Conservation (phyloP, 2,113 vertebrate species). For the Oncorhynchus masou region DNA sequence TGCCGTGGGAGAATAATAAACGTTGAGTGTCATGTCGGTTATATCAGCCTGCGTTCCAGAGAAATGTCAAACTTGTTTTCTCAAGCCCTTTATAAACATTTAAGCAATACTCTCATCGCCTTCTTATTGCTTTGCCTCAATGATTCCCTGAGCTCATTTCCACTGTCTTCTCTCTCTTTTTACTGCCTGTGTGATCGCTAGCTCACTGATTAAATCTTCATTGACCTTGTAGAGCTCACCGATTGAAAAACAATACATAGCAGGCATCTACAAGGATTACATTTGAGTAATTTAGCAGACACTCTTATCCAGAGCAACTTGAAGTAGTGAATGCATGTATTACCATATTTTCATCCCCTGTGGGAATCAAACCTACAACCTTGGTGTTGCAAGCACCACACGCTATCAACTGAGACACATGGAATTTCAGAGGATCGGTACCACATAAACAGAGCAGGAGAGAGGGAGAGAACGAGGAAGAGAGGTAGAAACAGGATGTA, state of each 20-base stretch:
- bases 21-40: background rate
- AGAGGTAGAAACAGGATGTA: slow-evolving; percentile 20
- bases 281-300: no score
- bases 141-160: slow-evolving; percentile 16
- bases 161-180: background rate
- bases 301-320: no score
- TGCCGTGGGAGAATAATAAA: background rate
- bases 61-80: slow-evolving; percentile 14
- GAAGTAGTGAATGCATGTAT: no score
- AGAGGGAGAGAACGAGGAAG: background rate
- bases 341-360: no score
- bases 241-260: slow-evolving; percentile 15
- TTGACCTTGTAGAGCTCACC: slow-evolving; percentile 19
- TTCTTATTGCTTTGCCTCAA: slow-evolving; percentile 4
- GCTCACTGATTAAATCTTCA: slow-evolving; percentile 21
- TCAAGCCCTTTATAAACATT: slow-evolving; percentile 16
- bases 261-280: background rate
- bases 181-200: background rate
- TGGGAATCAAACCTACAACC: no score
- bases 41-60: background rate
- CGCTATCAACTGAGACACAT: no score
- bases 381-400: no score
- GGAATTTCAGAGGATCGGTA: background rate
- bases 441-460: background rate
- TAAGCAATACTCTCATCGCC: background rate